phyloP scores from a whole-genome alignment of 1,140 invertebrate genomes.

The Pollicipes pollicipes region DNA sequence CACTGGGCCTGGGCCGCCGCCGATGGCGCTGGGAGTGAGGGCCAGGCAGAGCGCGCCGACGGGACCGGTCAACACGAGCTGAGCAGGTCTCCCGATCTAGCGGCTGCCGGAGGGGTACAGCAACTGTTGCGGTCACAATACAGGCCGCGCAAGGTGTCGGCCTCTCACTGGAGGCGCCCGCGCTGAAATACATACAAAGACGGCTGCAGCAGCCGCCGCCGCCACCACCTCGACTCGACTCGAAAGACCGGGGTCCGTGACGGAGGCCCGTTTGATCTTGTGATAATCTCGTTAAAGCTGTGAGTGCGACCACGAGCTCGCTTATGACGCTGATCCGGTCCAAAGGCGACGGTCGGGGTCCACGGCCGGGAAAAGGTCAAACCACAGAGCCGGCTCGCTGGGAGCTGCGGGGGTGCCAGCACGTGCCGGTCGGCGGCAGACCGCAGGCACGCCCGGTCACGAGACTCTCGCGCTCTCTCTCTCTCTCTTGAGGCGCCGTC shows the following conservation, averaged over 20 bases:
- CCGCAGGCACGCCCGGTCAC: not conserved
- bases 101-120: not conserved
- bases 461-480: not conserved
- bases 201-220: too few relatives aligned
- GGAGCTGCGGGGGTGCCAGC: not conserved
- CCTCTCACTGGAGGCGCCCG: too few relatives aligned
- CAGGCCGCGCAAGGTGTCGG: too few relatives aligned
- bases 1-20: too few relatives aligned
- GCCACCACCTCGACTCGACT: too few relatives aligned
- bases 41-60: too few relatives aligned
- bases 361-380: too few relatives aligned
- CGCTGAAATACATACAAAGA: not conserved
- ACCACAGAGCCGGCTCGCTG: too few relatives aligned
- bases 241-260: not conserved
- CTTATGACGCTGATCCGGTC: not conserved
- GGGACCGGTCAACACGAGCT: not conserved
- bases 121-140: not conserved
- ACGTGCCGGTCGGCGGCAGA: not conserved
- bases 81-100: not conserved
- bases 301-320: not conserved
- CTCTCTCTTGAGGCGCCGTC: too few relatives aligned
- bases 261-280: not conserved
- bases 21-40: too few relatives aligned
- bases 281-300: not conserved
- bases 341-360: not conserved